Conservation (phyloP, 1,140 invertebrate genomes). For the Babylonia areolata region DNA sequence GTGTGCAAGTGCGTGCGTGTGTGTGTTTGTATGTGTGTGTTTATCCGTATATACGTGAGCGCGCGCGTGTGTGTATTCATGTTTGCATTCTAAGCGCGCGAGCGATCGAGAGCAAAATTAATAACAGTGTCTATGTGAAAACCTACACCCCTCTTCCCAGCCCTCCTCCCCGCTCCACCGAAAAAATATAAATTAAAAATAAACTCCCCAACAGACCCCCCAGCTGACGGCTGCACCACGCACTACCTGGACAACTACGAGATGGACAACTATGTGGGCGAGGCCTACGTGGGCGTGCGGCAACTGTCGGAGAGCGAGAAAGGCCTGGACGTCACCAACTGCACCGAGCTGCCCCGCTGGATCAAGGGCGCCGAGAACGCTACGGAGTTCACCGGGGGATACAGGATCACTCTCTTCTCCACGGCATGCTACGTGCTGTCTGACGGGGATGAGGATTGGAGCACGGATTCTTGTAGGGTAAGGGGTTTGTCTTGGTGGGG, state of each 20-base stretch:
- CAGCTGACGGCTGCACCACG: too few species aligned
- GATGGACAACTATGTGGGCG: constrained; percentile 48
- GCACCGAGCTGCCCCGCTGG: constrained; percentile 40
- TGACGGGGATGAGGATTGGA: constrained; percentile 53
- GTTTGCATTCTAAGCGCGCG: background rate
- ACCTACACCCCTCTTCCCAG: too few species aligned
- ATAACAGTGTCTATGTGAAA: too few species aligned
- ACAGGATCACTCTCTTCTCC: constrained; percentile 51
- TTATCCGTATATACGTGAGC: background rate
- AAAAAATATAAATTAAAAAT: too few species aligned
- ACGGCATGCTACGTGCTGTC: constrained; percentile 56
- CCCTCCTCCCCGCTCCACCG: too few species aligned
- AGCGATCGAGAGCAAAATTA: too few species aligned
- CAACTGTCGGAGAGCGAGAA: constrained; percentile 52
- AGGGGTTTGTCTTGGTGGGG: too few species aligned
- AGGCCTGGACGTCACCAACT: constrained; percentile 45
- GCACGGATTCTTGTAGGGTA: constrained; percentile 61
- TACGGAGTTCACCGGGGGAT: constrained; percentile 47
- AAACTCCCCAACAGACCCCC: too few species aligned
- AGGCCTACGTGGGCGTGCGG: constrained; percentile 55
- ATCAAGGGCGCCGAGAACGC: constrained; percentile 40
- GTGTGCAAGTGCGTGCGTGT: too few species aligned
- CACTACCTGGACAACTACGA: too few species aligned
- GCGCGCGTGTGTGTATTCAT: background rate
- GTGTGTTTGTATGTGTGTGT: background rate